These are phyloP conservation scores for Philotrypesis tridentata DNA, from an alignment of 1,140 invertebrate species.

Conservation along the genomic window DNA sequence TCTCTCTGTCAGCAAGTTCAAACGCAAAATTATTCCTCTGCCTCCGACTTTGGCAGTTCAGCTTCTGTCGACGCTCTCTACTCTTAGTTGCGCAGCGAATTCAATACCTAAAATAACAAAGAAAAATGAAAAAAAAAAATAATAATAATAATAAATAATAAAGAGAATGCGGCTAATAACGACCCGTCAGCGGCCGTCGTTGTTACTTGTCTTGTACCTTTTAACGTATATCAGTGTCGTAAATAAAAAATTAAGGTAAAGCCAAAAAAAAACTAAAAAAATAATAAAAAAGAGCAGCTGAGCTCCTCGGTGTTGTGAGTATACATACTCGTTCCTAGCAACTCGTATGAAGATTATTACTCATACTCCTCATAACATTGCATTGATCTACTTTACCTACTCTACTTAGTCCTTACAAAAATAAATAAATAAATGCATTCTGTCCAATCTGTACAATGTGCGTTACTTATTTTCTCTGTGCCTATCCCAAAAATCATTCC, in stretches of 20 bases:
- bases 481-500: neutral
- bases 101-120: conserved; percentile 43
- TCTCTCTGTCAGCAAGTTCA: neutral
- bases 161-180: conserved; percentile 23
- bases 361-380: conserved; percentile 73
- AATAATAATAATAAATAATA: too few relatives aligned
- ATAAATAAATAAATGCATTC: conserved; percentile 72
- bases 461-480: conserved; percentile 3
- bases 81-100: conserved; percentile 34
- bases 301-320: conserved; percentile 74
- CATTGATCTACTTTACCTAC: conserved; percentile 71
- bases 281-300: conserved; percentile 60
- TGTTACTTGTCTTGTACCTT: conserved; percentile 66
- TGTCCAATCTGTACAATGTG: conserved; percentile 66
- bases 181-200: conserved; percentile 56
- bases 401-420: conserved; percentile 70
- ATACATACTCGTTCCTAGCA: conserved; percentile 73
- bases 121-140: conserved; percentile 42
- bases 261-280: conserved; percentile 51
- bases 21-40: conserved; percentile 6
- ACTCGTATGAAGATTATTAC: conserved; percentile 73
- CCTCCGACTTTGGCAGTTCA: conserved; percentile 40
- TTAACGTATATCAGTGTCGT: conserved; percentile 73
- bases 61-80: conserved; percentile 20
- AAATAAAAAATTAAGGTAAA: conserved; percentile 60